Percentiles rank a stretch among this genome's conserved stretches.
These are phyloP conservation scores for Dastarcus helophoroides DNA, from an alignment of 2,888 invertebrate species.

Conservation along the genomic window DNA sequence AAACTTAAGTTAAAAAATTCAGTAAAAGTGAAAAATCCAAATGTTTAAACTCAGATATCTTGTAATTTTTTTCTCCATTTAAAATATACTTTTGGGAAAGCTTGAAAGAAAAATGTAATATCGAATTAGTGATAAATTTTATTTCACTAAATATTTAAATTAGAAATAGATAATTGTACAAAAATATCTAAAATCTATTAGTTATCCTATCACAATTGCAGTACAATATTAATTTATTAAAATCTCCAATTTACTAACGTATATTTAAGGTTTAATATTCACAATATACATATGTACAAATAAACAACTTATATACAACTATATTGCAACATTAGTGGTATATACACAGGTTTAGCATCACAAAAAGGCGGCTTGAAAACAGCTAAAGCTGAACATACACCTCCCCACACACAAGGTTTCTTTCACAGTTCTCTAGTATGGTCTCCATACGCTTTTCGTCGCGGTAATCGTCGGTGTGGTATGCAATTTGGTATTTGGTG, in stretches of 20 bases:
- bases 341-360: too few species aligned
- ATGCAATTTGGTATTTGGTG: slow-evolving; percentile 44
- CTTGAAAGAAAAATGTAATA: too few species aligned
- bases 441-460: slow-evolving; percentile 63
- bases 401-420: too few species aligned
- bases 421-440: slow-evolving; percentile 49
- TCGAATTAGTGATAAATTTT: too few species aligned
- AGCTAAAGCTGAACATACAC: too few species aligned
- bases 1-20: too few species aligned
- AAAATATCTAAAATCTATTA: slow-evolving; percentile 33
- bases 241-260: slow-evolving; percentile 26
- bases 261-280: slow-evolving; percentile 17
- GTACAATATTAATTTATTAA: slow-evolving; percentile 25
- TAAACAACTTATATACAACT: slow-evolving; percentile 17
- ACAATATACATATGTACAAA: slow-evolving; percentile 16
- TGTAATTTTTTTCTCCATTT: too few species aligned
- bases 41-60: too few species aligned
- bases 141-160: background rate
- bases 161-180: slow-evolving; percentile 22
- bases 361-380: too few species aligned
- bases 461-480: slow-evolving; percentile 36
- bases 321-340: slow-evolving; percentile 13
- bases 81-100: too few species aligned
- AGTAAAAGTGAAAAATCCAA: too few species aligned
- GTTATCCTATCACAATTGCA: slow-evolving; percentile 36